Evolutionary conservation across 2,113 vertebrate genomes (phyloP), one percentile per base, ranked within the genome.

Genomic region (Synodontis membranacea): DNA sequence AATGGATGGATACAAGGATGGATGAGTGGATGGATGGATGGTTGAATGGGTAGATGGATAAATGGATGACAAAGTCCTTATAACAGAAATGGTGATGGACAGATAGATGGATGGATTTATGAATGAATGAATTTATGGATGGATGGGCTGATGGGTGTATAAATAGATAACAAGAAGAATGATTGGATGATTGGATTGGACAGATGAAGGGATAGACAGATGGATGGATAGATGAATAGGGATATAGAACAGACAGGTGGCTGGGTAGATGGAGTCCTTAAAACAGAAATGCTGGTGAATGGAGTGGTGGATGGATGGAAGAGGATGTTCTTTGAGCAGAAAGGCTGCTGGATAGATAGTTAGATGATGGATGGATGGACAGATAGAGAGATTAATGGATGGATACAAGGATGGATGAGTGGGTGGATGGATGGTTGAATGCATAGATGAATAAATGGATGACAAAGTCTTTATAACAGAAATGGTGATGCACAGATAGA

Each of bases 121-220:
- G 60, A 14, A 23, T 72, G 68, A n/a, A 76, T 60, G 56, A 9
- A 31, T 34, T 21, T 74, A 37, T 79, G 84, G 84, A 79, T 50
- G 54, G 60, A 83, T 48, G 25, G 3, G 34, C 1, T 2, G 48
- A 52, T 31, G n/a, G 12, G 15, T 7, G 75, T 14, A 62, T n/a
- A 14, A 19, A 34, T 62, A 8, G n/a, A 28, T 54, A 3, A 46
- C 25, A n/a, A 44, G 17, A 28, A 56, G 72, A n/a, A 64, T 64
- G 44, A 10, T 25, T 34, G n/a, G 84, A 37, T 79, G 84, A 74
- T 62, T 50, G 54, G 60, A 50, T 34, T 19, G 52, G 21, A 60
- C n/a, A 39, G 17, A 15, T 31, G 28, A n/a, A 62, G n/a, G 17
- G 62, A 17, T 15, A 34, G 11, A 6, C 56, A 25, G 74, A 19